Base-by-base conservation (phyloP, 2,113 vertebrate genomes). In the Grantiella picta region DNA sequence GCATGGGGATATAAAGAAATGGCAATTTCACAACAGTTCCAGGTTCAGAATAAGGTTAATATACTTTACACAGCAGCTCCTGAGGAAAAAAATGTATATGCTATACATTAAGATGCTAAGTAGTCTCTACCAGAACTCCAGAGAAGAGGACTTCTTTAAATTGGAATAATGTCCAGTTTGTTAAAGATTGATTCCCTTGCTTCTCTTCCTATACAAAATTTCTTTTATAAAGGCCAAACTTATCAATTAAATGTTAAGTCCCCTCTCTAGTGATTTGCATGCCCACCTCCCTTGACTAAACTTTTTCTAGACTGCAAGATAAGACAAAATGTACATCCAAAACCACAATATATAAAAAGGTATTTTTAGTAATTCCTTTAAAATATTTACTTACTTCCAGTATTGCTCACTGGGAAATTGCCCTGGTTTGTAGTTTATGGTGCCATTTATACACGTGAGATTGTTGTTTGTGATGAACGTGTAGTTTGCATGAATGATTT, bases 391-490 rank as follows among this genome's bases (percentile, higher is more conserved):
- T 99, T 98, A 99, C 99, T 99, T 98, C 99, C 99, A 99, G 95
- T 99, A 99, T 53, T 98, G 98, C 80, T 99, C 99, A 80, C 98
- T 99, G 33, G 98, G 98, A 94, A 98, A 99, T 90, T 99, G 98
- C 38, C 97, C 95, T 42, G 97, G 68, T 54, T 69, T 95, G 80
- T 85, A 95, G 68, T 45, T 69, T 72, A 98, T 95, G 49, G 91
- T 97, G 76, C 90, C 97, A 16, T 97, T 97, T 5, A 97, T 23
- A 75, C 98, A 98, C 0, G 98, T 99, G 68, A 93, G 85, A 79
- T 99, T 99, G 50, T 97, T 91, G 83, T 9, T 40, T 1, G 15
- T 5, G 45, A 98, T 40, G 65, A 95, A 97, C 0, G 96, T 96
- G 78, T 96, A 97, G 95, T 98, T 98, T 31, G 85, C 75, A 42